Percentiles rank a stretch among this genome's conserved stretches.
phyloP scores from a whole-genome alignment of 2,888 invertebrate genomes.

The Teleiodes luculella region DNA sequence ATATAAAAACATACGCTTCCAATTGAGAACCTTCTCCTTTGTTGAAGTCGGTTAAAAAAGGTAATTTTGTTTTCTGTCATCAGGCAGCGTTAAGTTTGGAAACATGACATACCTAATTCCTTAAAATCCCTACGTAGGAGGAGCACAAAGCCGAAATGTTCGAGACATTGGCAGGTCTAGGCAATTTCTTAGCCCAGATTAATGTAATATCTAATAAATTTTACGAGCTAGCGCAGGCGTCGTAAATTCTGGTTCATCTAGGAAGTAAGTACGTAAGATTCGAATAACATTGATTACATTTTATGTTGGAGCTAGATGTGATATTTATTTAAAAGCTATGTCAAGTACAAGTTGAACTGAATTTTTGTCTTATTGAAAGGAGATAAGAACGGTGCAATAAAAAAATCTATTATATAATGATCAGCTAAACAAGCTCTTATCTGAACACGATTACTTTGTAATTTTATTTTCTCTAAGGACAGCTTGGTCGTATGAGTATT shows the following conservation, averaged over 20 bases:
- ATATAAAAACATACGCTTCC: no score
- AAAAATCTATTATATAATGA: no score
- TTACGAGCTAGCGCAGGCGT: neutral
- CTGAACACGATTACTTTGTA: no score
- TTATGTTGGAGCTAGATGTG: neutral
- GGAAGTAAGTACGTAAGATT: no score
- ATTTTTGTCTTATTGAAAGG: no score
- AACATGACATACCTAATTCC: neutral
- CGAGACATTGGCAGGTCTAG: neutral
- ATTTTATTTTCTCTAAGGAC: no score
- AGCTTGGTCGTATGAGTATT: no score
- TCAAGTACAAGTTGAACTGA: neutral
- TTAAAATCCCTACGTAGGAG: neutral
- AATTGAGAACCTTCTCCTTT: no score
- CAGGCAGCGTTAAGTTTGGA: neutral
- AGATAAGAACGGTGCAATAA: no score
- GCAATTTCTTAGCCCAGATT: conserved; percentile 4
- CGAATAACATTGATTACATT: neutral
- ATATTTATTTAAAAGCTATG: no score
- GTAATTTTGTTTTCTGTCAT: neutral
- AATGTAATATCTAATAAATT: conserved; percentile 12
- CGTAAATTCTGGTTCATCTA: neutral
- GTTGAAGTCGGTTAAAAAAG: neutral
- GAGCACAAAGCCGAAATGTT: neutral
- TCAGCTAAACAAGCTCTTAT: no score